These are phyloP conservation scores for Eupeodes luniger DNA, from an alignment of 2,888 invertebrate species.

Conservation along the genomic window DNA sequence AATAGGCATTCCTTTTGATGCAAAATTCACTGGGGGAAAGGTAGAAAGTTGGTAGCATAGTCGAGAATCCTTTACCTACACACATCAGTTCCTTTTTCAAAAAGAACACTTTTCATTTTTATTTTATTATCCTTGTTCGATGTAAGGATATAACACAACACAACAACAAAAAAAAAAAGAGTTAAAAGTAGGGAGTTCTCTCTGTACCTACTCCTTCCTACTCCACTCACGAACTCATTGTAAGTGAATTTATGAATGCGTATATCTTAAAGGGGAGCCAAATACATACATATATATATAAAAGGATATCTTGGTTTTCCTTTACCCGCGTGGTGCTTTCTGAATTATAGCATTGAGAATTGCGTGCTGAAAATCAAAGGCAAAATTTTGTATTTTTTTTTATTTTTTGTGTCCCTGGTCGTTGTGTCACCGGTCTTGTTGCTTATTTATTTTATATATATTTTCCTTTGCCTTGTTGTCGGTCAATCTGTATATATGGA, in stretches of 20 bases:
- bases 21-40: conserved; percentile 43
- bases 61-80: conserved; percentile 3
- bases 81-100: conserved; percentile 4
- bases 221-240: background rate
- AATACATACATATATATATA: background rate
- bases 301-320: conserved; percentile 48
- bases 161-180: conserved; percentile 49
- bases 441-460: conserved; percentile 18
- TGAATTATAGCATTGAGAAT: conserved; percentile 61
- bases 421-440: conserved; percentile 45
- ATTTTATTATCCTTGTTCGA: conserved; percentile 70
- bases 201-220: no score
- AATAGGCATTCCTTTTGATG: conserved; percentile 74
- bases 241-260: conserved; percentile 69
- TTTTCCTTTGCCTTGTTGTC: conserved; percentile 16
- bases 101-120: conserved; percentile 27
- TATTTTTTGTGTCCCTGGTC: conserved; percentile 32
- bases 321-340: conserved; percentile 50
- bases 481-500: conserved; percentile 54
- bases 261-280: background rate
- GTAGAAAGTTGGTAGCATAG: background rate
- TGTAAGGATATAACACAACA: conserved; percentile 31
- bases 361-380: conserved; percentile 69
- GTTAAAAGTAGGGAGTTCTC: conserved; percentile 46
- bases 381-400: conserved; percentile 26